These are phyloP conservation scores for Matsumurasca onukii DNA, from an alignment of 1,140 invertebrate genomes.

Conservation along the genomic window DNA sequence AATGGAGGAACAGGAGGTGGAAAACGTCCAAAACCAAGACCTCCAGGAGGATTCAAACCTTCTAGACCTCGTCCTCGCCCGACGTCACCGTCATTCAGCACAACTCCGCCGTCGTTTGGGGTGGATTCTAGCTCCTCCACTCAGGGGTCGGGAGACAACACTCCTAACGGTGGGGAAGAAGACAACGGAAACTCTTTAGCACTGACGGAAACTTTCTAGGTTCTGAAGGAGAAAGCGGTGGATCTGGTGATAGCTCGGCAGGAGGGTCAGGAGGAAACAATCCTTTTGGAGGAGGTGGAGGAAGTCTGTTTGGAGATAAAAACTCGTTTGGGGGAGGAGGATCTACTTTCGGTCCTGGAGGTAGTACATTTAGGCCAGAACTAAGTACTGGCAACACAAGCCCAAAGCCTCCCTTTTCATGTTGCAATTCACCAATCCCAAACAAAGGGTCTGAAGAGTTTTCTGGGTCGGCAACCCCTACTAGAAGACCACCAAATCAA, in stretches of 20 bases:
- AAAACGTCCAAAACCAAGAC: no score
- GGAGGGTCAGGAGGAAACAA: conserved; percentile 28
- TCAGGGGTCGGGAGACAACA: background rate
- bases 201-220: no score
- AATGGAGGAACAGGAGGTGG: background rate
- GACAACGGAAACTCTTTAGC: no score
- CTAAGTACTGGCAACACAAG: background rate
- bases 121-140: background rate
- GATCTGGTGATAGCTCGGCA: background rate
- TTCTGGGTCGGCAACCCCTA: background rate
- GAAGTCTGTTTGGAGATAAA: conserved; percentile 8
- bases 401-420: background rate
- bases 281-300: conserved; percentile 28
- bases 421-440: background rate
- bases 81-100: background rate
- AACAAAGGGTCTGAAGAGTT: conserved; percentile 2
- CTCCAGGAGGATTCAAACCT: background rate
- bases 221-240: background rate
- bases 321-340: background rate
- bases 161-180: no score
- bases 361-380: background rate
- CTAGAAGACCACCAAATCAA: background rate
- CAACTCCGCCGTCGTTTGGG: background rate
- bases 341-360: conserved; percentile 11
- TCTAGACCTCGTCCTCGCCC: no score